Evolutionary conservation across 2,797 vertebrate species (phyloP).

Genomic region (Halcyon chelicuti): DNA sequence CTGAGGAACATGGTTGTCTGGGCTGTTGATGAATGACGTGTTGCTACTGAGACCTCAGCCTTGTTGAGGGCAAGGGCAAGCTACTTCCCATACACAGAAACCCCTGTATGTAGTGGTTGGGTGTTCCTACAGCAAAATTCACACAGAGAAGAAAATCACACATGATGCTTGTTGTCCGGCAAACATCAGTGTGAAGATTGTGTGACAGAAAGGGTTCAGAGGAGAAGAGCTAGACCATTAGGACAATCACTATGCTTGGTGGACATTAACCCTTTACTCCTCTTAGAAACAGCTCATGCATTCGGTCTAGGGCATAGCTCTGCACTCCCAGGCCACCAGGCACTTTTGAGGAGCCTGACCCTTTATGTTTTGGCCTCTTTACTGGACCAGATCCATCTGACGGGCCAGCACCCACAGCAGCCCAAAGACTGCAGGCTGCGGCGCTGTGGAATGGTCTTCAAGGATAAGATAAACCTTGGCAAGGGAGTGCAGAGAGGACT

Average conservation of each 20-base stretch:
- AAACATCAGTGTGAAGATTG: not conserved
- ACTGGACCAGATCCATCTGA: not conserved
- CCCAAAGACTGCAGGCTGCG: not conserved
- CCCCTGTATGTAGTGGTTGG: not conserved
- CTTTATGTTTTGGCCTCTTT: not conserved
- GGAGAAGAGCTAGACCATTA: not conserved
- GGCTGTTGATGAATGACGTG: not conserved
- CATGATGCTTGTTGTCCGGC: not conserved
- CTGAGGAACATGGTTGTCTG: not conserved
- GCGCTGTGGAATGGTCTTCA: not conserved
- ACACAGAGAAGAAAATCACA: not conserved
- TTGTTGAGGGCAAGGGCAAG: not conserved
- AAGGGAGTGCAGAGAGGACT: not conserved
- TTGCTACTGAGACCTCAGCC: not conserved
- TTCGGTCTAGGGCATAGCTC: not conserved
- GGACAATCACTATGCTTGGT: not conserved
- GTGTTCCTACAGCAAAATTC: not conserved
- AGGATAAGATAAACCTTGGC: not conserved
- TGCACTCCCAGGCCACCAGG: fast-evolving
- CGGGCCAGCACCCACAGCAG: fast-evolving
- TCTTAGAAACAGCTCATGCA: fast-evolving
- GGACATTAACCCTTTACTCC: not conserved
- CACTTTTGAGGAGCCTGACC: not conserved
- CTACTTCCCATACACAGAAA: fast-evolving
- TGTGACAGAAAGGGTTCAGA: not conserved